Evolutionary conservation across 2,797 vertebrate genomes (phyloP).

Genomic region (Microchirus variegatus): DNA sequence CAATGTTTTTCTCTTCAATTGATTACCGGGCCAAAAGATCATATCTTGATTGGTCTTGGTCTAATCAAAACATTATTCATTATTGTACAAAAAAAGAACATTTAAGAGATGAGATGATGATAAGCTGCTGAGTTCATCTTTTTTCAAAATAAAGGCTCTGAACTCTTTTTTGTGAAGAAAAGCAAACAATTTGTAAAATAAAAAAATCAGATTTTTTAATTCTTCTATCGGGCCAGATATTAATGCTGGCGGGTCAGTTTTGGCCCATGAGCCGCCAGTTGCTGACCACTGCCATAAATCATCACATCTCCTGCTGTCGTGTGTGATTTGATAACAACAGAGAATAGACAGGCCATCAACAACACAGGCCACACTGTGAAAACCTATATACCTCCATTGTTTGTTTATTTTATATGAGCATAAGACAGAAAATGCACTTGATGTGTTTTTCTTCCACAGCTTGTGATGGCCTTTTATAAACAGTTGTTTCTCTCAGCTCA

Average conservation of each 20-base stretch:
- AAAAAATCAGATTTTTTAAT: no score
- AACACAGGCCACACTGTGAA: constrained; percentile 55
- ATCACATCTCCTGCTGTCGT: constrained; percentile 44
- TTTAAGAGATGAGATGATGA: no score
- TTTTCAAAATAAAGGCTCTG: no score
- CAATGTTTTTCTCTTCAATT: no score
- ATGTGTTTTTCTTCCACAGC: constrained; percentile 64
- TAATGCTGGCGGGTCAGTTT: constrained; percentile 15
- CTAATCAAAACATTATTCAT: no score
- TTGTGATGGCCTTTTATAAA: constrained; percentile 63
- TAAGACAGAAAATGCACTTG: constrained; percentile 72
- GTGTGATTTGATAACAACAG: constrained; percentile 36
- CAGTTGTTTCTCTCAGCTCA: constrained; percentile 53
- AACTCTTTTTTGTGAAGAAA: no score
- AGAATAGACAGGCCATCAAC: constrained; percentile 31
- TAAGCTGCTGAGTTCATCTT: no score
- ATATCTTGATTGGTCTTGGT: no score
- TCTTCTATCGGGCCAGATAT: no score
- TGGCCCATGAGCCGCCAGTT: constrained; percentile 16
- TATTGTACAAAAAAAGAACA: no score
- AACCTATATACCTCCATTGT: constrained; percentile 52
- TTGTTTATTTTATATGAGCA: constrained; percentile 57
- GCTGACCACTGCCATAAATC: constrained; percentile 49
- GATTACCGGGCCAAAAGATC: no score
- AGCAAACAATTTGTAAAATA: no score